Percentiles rank a stretch among this genome's conserved stretches.
phyloP scores from a whole-genome alignment of 2,797 vertebrate genomes.

The Poecilia wingei region DNA sequence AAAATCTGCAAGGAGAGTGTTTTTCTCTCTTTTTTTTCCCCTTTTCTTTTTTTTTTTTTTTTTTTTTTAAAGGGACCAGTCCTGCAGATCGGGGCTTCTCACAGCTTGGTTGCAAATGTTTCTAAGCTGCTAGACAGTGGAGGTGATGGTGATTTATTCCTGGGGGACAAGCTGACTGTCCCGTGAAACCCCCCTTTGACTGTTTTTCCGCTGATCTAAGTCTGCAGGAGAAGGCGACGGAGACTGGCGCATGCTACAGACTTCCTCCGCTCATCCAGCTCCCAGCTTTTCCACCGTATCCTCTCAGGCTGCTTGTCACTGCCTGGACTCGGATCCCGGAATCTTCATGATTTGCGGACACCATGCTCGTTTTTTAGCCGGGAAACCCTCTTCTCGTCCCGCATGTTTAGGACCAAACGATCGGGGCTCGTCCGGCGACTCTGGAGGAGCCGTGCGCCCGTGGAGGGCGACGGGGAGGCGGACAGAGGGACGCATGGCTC shows the following conservation, averaged over 20 bases:
- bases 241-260: constrained; percentile 93
- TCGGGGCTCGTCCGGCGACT: constrained; percentile 98
- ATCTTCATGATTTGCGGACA: constrained; percentile 99
- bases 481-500: constrained; percentile 86
- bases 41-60: constrained; percentile 13
- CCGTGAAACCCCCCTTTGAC: constrained; percentile 35
- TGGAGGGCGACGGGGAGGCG: constrained; percentile 90
- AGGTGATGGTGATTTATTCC: constrained; percentile 56
- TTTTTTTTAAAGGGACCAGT: constrained; percentile 38
- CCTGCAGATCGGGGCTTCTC: constrained; percentile 24
- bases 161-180: constrained; percentile 59
- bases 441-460: constrained; percentile 96
- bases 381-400: constrained; percentile 92
- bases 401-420: constrained; percentile 99
- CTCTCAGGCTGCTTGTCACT: constrained; percentile 86
- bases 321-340: constrained; percentile 92
- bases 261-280: constrained; percentile 80
- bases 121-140: constrained; percentile 16
- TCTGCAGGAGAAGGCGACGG: constrained; percentile 65
- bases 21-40: constrained; percentile 10
- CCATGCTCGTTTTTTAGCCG: constrained; percentile 97
- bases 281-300: constrained; percentile 77
- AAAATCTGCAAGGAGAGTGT: constrained; percentile 19
- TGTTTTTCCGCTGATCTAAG: constrained; percentile 47
- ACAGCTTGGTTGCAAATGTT: constrained; percentile 31